Evolutionary conservation across 2,888 invertebrate genomes (phyloP).

Genomic region (Drosophila glabriapex): DNA sequence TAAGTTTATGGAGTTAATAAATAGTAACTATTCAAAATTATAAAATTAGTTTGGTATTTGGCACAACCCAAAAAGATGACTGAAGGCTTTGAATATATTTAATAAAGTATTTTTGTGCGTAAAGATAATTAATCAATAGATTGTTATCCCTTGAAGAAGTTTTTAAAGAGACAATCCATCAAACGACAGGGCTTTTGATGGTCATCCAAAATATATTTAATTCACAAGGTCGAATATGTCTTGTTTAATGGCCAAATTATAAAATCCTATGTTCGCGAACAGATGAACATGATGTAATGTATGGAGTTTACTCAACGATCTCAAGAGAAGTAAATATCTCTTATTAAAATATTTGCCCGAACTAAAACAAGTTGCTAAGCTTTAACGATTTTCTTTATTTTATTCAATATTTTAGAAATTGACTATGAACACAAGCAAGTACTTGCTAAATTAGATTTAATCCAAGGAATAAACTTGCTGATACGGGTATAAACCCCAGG

Average conservation of each 20-base stretch:
- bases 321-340: background rate
- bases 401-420: constrained; percentile 2
- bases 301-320: background rate
- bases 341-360: background rate
- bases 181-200: background rate
- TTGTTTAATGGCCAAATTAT: background rate
- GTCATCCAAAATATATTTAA: background rate
- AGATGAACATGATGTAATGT: background rate
- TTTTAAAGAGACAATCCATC: background rate
- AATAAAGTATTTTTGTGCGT: background rate
- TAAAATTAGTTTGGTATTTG: no score
- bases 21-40: no score
- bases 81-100: background rate
- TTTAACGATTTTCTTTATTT: constrained; percentile 9
- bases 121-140: background rate
- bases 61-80: no score
- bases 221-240: background rate
- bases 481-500: constrained; percentile 87
- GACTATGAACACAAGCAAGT: constrained; percentile 89
- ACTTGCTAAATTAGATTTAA: constrained; percentile 90
- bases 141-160: background rate
- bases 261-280: background rate
- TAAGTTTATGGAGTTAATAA: no score
- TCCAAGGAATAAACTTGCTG: constrained; percentile 88
- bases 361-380: background rate